A percentile compares a stretch with the other conserved stretches of the same genome.
phyloP scores from a whole-genome alignment of 2,888 invertebrate species.

The Atherix ibis region DNA sequence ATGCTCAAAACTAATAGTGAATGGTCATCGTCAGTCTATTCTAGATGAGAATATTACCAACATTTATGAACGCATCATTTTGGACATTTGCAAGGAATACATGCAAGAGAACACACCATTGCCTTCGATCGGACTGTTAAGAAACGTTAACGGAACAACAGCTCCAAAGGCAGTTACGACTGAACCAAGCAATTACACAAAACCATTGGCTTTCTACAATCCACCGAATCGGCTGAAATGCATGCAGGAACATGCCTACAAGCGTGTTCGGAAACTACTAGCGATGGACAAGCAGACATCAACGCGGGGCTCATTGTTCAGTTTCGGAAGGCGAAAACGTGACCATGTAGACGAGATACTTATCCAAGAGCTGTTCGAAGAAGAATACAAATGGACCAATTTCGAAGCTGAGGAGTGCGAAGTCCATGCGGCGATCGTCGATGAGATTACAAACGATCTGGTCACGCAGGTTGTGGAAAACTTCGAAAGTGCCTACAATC shows the following conservation, averaged over 20 bases:
- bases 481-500: constrained; percentile 2
- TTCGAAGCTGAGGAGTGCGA: constrained; percentile 54
- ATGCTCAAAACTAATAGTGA: too few relatives aligned
- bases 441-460: constrained; percentile 39
- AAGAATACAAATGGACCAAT: constrained; percentile 58
- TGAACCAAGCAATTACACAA: constrained; percentile 24
- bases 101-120: constrained; percentile 36
- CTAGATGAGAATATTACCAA: constrained; percentile 28
- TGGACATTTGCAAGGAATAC: constrained; percentile 46
- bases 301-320: constrained; percentile 3
- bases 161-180: too few relatives aligned
- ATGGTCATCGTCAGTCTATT: constrained; percentile 19
- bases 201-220: constrained; percentile 26
- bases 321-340: constrained; percentile 46
- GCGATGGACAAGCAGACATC: constrained; percentile 38
- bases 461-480: constrained; percentile 34
- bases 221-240: constrained; percentile 34
- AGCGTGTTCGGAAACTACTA: constrained; percentile 38
- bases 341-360: constrained; percentile 58
- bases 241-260: constrained; percentile 35
- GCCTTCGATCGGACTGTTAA: constrained; percentile 27
- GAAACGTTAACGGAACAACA: too few relatives aligned
- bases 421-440: constrained; percentile 44
- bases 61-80: constrained; percentile 41
- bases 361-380: constrained; percentile 51